phyloP scores from a whole-genome alignment of 2,113 vertebrate species.

The Oxygymnocypris stewartii region DNA sequence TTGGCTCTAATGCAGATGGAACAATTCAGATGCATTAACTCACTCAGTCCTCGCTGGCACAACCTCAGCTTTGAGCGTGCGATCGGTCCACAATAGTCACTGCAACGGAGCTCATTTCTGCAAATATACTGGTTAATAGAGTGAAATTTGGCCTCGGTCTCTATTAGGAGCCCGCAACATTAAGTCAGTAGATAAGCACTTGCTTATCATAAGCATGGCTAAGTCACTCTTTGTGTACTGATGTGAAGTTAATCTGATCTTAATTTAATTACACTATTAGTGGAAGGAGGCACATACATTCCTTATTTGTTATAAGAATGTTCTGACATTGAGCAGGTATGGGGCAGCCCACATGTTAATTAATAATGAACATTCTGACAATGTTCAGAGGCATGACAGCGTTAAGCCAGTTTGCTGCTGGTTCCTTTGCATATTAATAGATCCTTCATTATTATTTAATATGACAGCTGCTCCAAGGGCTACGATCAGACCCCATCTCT shows the following conservation, averaged over 20 bases:
- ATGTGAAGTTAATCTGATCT: constrained; percentile 81
- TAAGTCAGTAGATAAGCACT: constrained; percentile 66
- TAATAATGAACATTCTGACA: constrained; percentile 87
- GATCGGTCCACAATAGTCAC: constrained; percentile 1
- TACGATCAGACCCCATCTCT: constrained; percentile 80
- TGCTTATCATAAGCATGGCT: constrained; percentile 57
- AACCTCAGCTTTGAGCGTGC: constrained; percentile 61
- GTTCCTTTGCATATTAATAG: constrained; percentile 86
- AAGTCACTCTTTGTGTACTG: constrained; percentile 73
- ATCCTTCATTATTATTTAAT: constrained; percentile 89
- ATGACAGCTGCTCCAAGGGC: constrained; percentile 85
- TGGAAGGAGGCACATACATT: constrained; percentile 76
- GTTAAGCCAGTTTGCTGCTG: constrained; percentile 83
- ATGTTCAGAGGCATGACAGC: constrained; percentile 85
- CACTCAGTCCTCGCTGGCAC: constrained; percentile 32
- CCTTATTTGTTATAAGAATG: constrained; percentile 80
- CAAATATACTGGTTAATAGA: constrained; percentile 68
- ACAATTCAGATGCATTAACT: constrained; percentile 61
- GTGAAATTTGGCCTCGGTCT: constrained; percentile 62
- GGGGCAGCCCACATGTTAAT: constrained; percentile 85
- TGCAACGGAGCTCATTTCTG: constrained; percentile 53
- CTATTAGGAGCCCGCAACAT: constrained; percentile 52
- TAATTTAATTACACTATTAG: constrained; percentile 80
- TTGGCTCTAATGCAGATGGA: constrained; percentile 67
- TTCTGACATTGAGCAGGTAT: constrained; percentile 85